Evolutionary conservation across 2,113 vertebrate species (phyloP), one percentile per base, ranked within the genome.

Genomic region (Silurus asotus): DNA sequence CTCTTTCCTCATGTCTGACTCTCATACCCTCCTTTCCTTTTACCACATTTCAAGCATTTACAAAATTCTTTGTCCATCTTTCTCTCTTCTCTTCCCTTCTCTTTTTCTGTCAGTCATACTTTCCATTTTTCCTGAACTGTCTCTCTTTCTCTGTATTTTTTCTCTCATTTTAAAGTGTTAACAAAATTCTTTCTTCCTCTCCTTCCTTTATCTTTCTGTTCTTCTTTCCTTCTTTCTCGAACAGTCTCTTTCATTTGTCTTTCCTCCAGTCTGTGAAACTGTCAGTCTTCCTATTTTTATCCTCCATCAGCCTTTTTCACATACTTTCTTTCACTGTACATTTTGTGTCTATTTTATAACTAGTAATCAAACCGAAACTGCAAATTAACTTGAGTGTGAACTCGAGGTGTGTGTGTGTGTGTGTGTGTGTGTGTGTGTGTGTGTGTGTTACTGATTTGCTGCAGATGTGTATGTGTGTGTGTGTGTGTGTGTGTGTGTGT

Each of bases 401-500:
- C 14, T 65, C 5, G 5, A 37, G 25, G 11, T 14, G 64, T 28
- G 9, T 28, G 64, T 3, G 65, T 6, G 28, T 61, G 25, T 75
- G 37, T 76, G 13, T 20, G 53, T 87, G 64, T 61, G 74, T 84
- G 37, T 76, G 13, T 20, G 53, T 87, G 64, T 61, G 74, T 84
- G 20, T 85, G 84, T 6, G 70, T 83, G 85, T 28, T 85, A 48
- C 45, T 59, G 23, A 48, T 56, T 58, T n/a, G 28, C 7, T 87
- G 72, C 67, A 81, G 86, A 58, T 28, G 9, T 28, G 64, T 3
- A 28, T 6, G 28, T 61, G 25, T 75, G 37, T 76, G 13, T 20
- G 53, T 87, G 64, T 61, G 74, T 84, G 37, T 76, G 13, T 20
- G 53, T 87, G 64, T 61, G 74, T 84, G 20, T 85, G 84, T 6